These are phyloP conservation scores for Saturnia pavonia DNA, from an alignment of 2,888 invertebrate species.

Conservation along the genomic window DNA sequence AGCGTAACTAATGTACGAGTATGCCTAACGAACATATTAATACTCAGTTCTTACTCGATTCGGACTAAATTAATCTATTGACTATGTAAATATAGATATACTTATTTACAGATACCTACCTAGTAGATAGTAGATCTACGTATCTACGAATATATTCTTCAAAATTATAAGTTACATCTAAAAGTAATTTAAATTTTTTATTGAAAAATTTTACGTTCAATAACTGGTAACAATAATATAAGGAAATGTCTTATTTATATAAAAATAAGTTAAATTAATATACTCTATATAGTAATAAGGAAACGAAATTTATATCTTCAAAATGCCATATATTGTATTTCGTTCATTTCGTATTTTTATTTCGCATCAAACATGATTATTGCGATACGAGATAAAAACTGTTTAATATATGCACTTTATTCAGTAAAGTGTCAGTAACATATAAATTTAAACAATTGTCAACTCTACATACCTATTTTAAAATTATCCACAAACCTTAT, in stretches of 20 bases:
- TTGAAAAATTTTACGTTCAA: not conserved
- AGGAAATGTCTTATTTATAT: not conserved
- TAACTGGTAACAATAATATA: not conserved
- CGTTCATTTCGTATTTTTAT: not conserved
- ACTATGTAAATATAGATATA: not conserved
- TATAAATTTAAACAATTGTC: not conserved
- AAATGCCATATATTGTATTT: not conserved
- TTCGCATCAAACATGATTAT: not conserved
- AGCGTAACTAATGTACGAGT: not conserved
- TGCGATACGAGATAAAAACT: not conserved
- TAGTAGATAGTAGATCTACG: no score
- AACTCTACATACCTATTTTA: not conserved
- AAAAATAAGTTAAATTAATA: not conserved
- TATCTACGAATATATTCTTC: not conserved
- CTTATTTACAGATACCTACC: not conserved
- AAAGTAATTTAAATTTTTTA: not conserved
- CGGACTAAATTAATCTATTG: not conserved
- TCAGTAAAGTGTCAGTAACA: not conserved
- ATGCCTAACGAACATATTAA: not conserved
- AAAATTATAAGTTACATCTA: not conserved
- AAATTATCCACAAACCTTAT: not conserved
- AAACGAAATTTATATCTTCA: not conserved
- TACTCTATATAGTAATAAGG: not conserved
- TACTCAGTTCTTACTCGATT: not conserved
- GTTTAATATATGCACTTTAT: not conserved